phyloP scores from a whole-genome alignment of 2,797 vertebrate species.

The Siniperca scherzeri region DNA sequence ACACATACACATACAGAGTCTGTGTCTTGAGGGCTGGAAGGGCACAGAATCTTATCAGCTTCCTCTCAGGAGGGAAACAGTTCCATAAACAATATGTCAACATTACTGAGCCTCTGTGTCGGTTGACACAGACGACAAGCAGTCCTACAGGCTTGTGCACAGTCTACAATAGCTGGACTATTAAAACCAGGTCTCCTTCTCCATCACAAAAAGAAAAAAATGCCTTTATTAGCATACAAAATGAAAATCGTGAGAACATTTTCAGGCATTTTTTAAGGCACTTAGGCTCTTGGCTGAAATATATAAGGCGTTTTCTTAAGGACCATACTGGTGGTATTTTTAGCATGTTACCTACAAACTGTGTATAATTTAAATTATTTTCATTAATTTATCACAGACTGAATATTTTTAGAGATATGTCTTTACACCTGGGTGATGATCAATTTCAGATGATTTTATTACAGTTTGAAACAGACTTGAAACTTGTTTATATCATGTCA shows the following conservation, averaged over 20 bases:
- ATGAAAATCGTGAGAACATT: slow-evolving; percentile 9
- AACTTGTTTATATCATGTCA: background rate
- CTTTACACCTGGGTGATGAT: rapidly evolving
- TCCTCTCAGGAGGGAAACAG: slow-evolving; percentile 73
- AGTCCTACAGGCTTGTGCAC: slow-evolving; percentile 22
- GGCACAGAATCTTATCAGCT: slow-evolving; percentile 74
- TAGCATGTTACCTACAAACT: rapidly evolving
- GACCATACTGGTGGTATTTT: background rate
- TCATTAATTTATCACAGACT: background rate
- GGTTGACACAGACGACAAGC: slow-evolving; percentile 54
- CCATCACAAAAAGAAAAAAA: background rate
- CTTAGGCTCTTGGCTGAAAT: background rate
- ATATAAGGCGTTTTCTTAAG: background rate
- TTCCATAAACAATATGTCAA: slow-evolving; percentile 69
- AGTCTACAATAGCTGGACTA: slow-evolving; percentile 1
- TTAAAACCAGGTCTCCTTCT: slow-evolving; percentile 6
- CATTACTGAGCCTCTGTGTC: slow-evolving; percentile 63
- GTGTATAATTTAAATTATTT: background rate
- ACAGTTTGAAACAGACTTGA: background rate
- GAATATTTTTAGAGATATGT: background rate
- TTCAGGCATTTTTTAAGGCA: background rate
- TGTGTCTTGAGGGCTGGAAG: slow-evolving; percentile 62
- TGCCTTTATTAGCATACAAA: slow-evolving; percentile 11
- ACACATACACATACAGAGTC: slow-evolving; percentile 23
- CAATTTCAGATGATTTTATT: background rate